Evolutionary conservation across 2,113 vertebrate species (phyloP).

Genomic region (Lycaon pictus): DNA sequence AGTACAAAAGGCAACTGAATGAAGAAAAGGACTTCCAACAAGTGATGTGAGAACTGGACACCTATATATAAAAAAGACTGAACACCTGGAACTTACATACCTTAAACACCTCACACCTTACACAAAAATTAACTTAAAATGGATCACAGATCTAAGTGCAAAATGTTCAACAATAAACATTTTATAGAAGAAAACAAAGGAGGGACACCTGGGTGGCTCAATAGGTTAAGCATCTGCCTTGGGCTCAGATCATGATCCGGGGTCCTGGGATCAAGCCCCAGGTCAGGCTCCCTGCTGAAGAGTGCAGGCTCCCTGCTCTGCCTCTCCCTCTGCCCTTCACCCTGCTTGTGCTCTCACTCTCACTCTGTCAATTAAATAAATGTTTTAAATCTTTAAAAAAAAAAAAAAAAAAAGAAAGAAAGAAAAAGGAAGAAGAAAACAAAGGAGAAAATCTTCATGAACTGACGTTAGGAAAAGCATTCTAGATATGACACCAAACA

Average conservation of each 20-base stretch:
- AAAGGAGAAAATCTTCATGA: not conserved
- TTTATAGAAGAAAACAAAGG: not conserved
- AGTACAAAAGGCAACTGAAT: not conserved
- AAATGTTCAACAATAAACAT: not conserved
- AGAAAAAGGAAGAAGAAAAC: not conserved
- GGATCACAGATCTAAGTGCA: not conserved
- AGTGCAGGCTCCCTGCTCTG: too few species aligned
- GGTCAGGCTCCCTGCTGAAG: too few species aligned
- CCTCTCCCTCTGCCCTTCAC: too few species aligned
- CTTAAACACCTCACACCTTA: not conserved
- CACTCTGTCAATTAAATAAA: too few species aligned
- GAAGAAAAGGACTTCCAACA: not conserved
- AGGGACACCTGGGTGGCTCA: not conserved
- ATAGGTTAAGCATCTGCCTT: too few species aligned
- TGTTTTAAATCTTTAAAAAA: too few species aligned
- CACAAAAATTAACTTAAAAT: conserved; percentile 25
- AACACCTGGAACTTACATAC: not conserved
- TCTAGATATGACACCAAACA: not conserved
- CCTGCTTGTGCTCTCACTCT: too few species aligned
- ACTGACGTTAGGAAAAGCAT: not conserved
- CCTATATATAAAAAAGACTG: not conserved
- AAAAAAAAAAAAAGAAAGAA: too few species aligned
- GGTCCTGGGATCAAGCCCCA: too few species aligned
- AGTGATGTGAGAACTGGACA: not conserved
- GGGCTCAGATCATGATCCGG: too few species aligned